phyloP scores from a whole-genome alignment of 2,113 vertebrate species.

The Morone saxatilis region DNA sequence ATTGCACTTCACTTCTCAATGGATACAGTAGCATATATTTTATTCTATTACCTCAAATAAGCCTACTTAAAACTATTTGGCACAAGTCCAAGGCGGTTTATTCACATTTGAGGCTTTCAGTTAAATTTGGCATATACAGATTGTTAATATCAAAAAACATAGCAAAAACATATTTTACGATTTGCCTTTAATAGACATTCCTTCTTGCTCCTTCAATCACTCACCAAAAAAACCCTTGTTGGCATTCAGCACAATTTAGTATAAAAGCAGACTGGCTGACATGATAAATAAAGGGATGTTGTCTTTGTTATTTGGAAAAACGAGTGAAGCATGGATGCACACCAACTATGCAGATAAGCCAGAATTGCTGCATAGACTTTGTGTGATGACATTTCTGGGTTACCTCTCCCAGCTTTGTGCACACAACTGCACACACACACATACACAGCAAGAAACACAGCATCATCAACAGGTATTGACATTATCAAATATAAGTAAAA shows the following conservation, averaged over 20 bases:
- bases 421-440: constrained; percentile 11
- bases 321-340: constrained; percentile 49
- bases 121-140: neutral
- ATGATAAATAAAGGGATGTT: constrained; percentile 37
- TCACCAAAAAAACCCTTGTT: constrained; percentile 26
- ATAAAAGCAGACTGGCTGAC: constrained; percentile 16
- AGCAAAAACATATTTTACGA: neutral
- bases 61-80: constrained; percentile 21
- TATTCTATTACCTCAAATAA: constrained; percentile 38
- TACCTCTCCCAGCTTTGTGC: constrained; percentile 68
- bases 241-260: constrained; percentile 31
- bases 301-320: constrained; percentile 50
- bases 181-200: neutral
- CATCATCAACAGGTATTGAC: neutral
- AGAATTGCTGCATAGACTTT: constrained; percentile 64
- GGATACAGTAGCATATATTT: constrained; percentile 9
- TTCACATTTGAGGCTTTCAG: constrained; percentile 14
- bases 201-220: constrained; percentile 25
- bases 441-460: constrained; percentile 3
- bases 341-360: constrained; percentile 41
- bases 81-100: neutral
- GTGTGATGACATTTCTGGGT: constrained; percentile 83
- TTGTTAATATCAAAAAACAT: constrained; percentile 6
- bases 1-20: constrained; percentile 38
- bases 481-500: constrained; percentile 41